Base-by-base conservation (phyloP, 2,113 vertebrate species). In the Cyanocitta stelleri region DNA sequence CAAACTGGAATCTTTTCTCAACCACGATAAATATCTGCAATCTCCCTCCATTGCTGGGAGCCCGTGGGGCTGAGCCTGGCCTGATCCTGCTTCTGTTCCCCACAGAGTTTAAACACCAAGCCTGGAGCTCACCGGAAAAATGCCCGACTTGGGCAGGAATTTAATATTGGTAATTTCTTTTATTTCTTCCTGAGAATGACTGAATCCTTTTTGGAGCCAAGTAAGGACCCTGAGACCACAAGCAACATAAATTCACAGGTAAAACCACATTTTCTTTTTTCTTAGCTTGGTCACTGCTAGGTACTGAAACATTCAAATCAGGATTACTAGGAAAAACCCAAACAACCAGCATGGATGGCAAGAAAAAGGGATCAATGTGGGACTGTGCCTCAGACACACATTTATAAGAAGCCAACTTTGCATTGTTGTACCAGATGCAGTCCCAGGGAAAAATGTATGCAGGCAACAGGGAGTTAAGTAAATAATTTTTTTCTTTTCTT, bases 391-490 rank as follows among this genome's bases (percentile, higher is more conserved):
- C 90, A 90, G 79, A 85, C n/a, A 51, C 9, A 67, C 59, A 23
- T 91, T 96, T 85, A 11, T 74, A 92, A 86, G 87, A 89, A 93
- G 90, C 87, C 51, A 92, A 94, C 85, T 94, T 88, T 61, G 85
- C 95, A 92, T 64, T 77, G 9, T 49, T 72, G 79, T 44, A 85
- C 83, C 56, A 62, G 93, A 91, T 82, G 90, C 84, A 83, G 51
- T 77, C 89, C 87, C 77, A 82, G 93, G 77, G 89, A 95, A 76
- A 97, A 97, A 97, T 90, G 92, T 90, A 97, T 98, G 97, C 98
- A 98, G 98, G 97, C 98, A 98, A 98, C 98, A 98, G 97, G 98
- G 98, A 98, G 98, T 98, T 98, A 98, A 98, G 97, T 98, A 98
- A 98, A 98, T 98, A 98, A 83, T 77, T 98, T 98, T 97, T 98